A percentile compares a stretch with the other conserved stretches of the same genome.
phyloP scores from a whole-genome alignment of 2,797 vertebrate species.

The Hypotaenidia philippensis region DNA sequence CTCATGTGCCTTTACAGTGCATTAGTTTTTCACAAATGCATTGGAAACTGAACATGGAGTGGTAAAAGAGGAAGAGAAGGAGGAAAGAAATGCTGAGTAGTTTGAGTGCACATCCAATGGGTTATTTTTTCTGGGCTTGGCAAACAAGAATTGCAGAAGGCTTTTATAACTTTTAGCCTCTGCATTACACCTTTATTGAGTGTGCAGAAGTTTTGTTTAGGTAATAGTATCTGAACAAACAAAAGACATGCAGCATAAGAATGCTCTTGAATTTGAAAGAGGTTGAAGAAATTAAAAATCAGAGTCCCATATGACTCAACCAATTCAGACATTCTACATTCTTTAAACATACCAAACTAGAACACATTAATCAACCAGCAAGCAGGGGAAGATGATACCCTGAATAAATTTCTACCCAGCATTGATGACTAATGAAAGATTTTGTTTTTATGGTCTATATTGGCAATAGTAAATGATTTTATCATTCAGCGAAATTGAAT shows the following conservation, averaged over 20 bases:
- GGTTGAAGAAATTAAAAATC: background rate
- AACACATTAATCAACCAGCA: constrained; percentile 58
- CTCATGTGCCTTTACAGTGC: background rate
- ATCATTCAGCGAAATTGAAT: constrained; percentile 25
- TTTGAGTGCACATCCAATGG: background rate
- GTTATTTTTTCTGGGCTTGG: background rate
- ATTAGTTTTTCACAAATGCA: background rate
- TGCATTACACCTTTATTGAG: background rate
- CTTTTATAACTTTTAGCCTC: constrained; percentile 9
- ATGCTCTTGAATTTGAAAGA: constrained; percentile 24
- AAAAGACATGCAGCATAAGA: background rate
- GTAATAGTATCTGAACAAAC: background rate
- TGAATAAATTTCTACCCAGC: constrained; percentile 65
- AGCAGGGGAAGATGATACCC: constrained; percentile 58
- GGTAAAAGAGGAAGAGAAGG: background rate
- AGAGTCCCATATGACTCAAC: background rate
- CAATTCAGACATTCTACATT: constrained; percentile 16
- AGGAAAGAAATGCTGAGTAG: background rate
- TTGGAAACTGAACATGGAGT: background rate
- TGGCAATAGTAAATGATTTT: constrained; percentile 59
- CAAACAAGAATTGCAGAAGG: background rate
- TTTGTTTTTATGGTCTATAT: constrained; percentile 53
- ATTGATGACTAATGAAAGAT: constrained; percentile 53
- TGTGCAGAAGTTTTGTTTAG: background rate
- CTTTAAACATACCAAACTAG: constrained; percentile 11